Conservation (phyloP, 1,140 invertebrate genomes). For the Vollenhovia emeryi region DNA sequence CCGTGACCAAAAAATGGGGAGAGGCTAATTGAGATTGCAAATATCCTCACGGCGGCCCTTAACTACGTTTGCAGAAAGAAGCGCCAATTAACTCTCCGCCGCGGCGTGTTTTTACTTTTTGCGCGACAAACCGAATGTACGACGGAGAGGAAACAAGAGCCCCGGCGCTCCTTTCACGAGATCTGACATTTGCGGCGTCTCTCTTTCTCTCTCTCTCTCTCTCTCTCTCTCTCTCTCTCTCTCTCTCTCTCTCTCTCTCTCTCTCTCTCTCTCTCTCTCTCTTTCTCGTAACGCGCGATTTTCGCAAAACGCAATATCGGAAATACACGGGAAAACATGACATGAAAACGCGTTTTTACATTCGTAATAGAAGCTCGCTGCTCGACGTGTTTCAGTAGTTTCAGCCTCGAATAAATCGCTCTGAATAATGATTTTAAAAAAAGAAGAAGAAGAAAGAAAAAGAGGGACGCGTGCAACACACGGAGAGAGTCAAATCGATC, state of each 20-base stretch:
- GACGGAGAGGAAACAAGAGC: neutral
- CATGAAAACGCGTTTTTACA: neutral
- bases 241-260: neutral
- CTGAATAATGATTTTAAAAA: neutral
- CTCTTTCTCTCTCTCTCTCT: neutral
- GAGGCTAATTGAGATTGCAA: conserved; percentile 2
- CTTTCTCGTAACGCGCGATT: neutral
- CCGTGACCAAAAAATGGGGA: neutral
- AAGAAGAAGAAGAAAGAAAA: too few relatives aligned
- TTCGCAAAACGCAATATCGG: neutral
- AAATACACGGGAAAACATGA: neutral
- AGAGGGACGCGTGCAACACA: neutral
- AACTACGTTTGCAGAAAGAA: conserved; percentile 4
- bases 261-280: neutral
- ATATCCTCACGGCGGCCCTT: neutral
- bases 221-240: neutral
- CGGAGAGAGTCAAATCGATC: conserved; percentile 41
- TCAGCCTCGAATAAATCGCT: neutral
- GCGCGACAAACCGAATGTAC: neutral
- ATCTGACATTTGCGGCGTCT: neutral
- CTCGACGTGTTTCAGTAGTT: too few relatives aligned
- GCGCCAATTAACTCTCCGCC: conserved; percentile 2
- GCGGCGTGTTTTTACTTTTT: neutral
- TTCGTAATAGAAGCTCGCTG: neutral
- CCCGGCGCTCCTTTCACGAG: neutral